Base-by-base conservation (phyloP, 30 jellyfish, hydroid and myxozoan genomes). In the Pelagia noctiluca region DNA sequence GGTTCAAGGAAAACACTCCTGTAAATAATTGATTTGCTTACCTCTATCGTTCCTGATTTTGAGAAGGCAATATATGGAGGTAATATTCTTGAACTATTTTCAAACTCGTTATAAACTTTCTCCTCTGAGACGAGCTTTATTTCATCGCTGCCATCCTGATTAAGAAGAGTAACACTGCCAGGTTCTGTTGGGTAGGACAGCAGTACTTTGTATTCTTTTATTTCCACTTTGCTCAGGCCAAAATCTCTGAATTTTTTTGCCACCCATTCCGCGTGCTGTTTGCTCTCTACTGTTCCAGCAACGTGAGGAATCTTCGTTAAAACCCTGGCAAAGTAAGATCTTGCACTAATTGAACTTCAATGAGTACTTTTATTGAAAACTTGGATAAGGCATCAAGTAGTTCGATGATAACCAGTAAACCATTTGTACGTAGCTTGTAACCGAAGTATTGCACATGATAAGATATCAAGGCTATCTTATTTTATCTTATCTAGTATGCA, bases 11-110 rank as follows among this genome's bases (percentile, higher is more conserved):
- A 4, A 21, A 11, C 32, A 24, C 21, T n/a, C 10, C 24, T 7
- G 24, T 4, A 65, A 65, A 24, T 65, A 28, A n/a, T n/a, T n/a
- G n/a, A n/a, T n/a, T 10, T 5, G 29, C 62, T 71, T 71, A 71
- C 83, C 72, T 18, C 50, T 18, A 71, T 28, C 10, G 34, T 19
- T 21, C 87, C 87, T 11, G 52, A 22, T 18, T 24, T 30, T 31
- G 87, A 75, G 29, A 34, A 75, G 23, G 87, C 87, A 28, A 36
- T 75, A 12, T 22, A 75, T 23, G 87, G 87, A 75, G 76, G 76
- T 1, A 75, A 10, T 18, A 52, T 76, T 5, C 60, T 34, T 31
- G 80, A 26, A 26, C 37, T 47, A 34, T 67, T 67, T 67, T 67
- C 80, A 67, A 28, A 67, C 37, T 67, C 18, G 60, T 67, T 67